A percentile compares a stretch with the other conserved stretches of the same genome.
These are phyloP conservation scores for Enteromius thamalakanensis DNA, from an alignment of 2,797 vertebrate genomes.

Conservation along the genomic window DNA sequence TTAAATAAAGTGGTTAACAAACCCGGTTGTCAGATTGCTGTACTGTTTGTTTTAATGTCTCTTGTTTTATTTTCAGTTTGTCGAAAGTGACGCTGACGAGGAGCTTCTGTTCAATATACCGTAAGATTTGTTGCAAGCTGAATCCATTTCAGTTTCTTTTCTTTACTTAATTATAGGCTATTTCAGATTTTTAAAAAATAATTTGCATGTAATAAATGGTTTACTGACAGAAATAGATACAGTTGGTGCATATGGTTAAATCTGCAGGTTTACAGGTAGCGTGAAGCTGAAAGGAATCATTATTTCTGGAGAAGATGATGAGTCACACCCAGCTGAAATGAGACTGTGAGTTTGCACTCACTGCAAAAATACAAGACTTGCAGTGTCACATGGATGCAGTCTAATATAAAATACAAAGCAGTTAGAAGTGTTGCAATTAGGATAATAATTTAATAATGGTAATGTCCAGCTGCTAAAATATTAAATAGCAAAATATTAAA, in stretches of 20 bases:
- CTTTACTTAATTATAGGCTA: neutral
- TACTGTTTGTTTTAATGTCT: neutral
- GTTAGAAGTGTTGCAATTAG: neutral
- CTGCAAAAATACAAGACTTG: neutral
- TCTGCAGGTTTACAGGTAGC: conserved; percentile 90
- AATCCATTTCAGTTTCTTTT: neutral
- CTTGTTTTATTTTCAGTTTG: conserved; percentile 78
- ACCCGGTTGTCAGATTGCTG: neutral
- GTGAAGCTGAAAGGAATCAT: conserved; percentile 95
- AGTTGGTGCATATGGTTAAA: neutral
- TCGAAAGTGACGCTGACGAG: conserved; percentile 95
- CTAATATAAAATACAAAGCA: neutral
- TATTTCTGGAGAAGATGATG: conserved; percentile 88
- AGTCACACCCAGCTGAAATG: conserved; percentile 90
- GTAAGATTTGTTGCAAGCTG: conserved; percentile 77
- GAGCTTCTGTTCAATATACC: conserved; percentile 97
- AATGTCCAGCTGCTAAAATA: neutral
- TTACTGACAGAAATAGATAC: neutral
- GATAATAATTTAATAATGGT: neutral
- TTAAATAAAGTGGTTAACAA: neutral
- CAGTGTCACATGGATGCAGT: neutral
- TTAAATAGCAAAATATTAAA: neutral
- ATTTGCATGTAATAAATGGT: neutral
- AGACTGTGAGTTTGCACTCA: conserved; percentile 83
- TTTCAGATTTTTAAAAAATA: neutral